Percentiles rank a stretch among this genome's conserved stretches.
These are phyloP conservation scores for Subanguina moxae DNA, from an alignment of 1,140 invertebrate genomes.

Conservation along the genomic window DNA sequence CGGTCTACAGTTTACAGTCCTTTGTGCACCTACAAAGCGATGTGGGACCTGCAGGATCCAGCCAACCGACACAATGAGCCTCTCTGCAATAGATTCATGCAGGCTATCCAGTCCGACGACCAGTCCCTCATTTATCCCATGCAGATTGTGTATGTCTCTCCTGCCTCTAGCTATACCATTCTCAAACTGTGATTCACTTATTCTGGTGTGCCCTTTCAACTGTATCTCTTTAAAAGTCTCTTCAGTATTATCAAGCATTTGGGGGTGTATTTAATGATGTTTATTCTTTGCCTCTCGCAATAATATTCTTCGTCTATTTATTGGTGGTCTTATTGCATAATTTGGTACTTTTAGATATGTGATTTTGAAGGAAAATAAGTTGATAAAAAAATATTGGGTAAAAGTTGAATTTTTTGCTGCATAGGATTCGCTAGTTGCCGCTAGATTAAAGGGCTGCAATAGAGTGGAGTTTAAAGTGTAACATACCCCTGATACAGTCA, in stretches of 20 bases:
- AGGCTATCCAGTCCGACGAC: constrained; percentile 9
- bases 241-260: background rate
- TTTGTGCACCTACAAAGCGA: constrained; percentile 49
- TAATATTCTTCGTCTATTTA: no score
- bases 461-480: no score
- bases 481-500: no score
- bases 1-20: constrained; percentile 31
- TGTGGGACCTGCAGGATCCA: constrained; percentile 57
- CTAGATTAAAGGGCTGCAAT: no score
- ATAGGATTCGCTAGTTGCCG: no score
- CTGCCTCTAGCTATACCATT: background rate
- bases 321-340: no score
- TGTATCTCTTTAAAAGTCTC: background rate
- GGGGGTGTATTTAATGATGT: no score
- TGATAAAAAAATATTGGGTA: no score
- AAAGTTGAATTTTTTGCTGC: no score
- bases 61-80: constrained; percentile 28
- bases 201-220: background rate
- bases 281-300: no score
- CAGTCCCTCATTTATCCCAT: background rate
- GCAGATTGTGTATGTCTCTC: background rate
- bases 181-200: background rate
- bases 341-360: no score
- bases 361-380: no score
- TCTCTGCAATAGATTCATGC: constrained; percentile 29